Base-by-base conservation (phyloP, 1,140 invertebrate species). In the roundworm (Caenorhabditis elegans) region DNA sequence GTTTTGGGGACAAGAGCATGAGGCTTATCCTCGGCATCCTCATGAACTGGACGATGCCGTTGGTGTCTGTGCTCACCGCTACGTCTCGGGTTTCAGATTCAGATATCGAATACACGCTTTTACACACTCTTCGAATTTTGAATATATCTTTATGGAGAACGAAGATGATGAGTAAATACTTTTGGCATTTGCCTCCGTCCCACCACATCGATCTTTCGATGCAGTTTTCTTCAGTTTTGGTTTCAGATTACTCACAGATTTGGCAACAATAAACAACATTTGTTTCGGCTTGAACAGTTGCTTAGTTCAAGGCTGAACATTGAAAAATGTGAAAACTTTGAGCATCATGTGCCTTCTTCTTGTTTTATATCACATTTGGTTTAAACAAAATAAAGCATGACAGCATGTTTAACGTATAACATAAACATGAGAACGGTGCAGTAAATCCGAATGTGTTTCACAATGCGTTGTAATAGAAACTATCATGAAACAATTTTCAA, bases 161-260 rank as follows among this genome's bases (percentile, higher is more conserved):
- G 34, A 70, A 70, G 60, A 70, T 70, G 60, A 70, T 70, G 34
- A 70, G 60, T 70, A 70, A 70, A 70, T 70, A 70, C 34, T 70
- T 70, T 19, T 70, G 60, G 34, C 60, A 70, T 70, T 70, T 70
- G 60, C 60, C 34, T 19, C 10, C 60, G n/a, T 70, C 60, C 60
- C 60, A 70, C 34, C n/a, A n/a, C n/a, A n/a, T n/a, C n/a, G n/a
- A 39, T 34, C 15, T 43, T 43, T 70, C n/a, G 3, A 8, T 2
- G 5, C 1, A 8, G 10, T 8, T 5, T 5, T 43, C 39, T 5
- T 13, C 60, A 8, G 15, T 39, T 70, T n/a, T 39, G 60, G 60
- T 70, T 39, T 70, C 60, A n/a, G 34, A 70, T 70, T 70, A 39
- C 60, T n/a, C 17, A 70, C 60, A 70, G 60, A 34, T 70, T 70